Conservation (phyloP, 2,113 vertebrate species). For the Salvator merianae region DNA sequence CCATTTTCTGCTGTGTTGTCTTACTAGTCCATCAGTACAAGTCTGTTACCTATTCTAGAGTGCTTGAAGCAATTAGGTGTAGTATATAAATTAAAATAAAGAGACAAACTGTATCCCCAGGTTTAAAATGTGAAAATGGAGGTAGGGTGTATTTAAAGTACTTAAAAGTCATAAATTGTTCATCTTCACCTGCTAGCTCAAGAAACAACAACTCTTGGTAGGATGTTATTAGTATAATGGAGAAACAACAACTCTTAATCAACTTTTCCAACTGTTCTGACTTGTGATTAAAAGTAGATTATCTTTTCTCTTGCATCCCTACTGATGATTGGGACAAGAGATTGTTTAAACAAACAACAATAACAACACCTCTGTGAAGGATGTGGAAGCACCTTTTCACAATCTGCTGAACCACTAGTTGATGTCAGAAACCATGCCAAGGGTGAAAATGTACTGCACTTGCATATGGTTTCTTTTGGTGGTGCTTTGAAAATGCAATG, state of each 20-base stretch:
- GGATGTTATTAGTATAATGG: no score
- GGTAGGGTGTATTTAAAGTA: background rate
- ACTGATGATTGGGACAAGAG: background rate
- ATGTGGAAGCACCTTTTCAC: background rate
- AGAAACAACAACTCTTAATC: no score
- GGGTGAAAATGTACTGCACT: background rate
- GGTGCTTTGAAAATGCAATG: background rate
- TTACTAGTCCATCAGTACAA: no score
- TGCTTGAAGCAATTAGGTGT: background rate
- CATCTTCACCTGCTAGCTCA: no score
- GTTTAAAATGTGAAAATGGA: background rate
- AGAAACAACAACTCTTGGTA: no score
- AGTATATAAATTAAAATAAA: background rate
- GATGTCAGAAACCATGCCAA: background rate
- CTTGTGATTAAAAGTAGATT: background rate
- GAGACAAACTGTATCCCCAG: background rate
- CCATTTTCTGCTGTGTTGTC: no score
- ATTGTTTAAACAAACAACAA: background rate
- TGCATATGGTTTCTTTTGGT: background rate
- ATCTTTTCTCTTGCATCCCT: background rate
- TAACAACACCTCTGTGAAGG: background rate
- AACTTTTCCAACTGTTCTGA: no score
- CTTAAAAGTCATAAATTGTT: background rate
- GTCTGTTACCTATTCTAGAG: background rate
- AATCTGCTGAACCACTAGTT: background rate